A percentile compares a stretch with the other conserved stretches of the same genome.
phyloP scores from a whole-genome alignment of 2,113 vertebrate species.

The Aythya baeri region DNA sequence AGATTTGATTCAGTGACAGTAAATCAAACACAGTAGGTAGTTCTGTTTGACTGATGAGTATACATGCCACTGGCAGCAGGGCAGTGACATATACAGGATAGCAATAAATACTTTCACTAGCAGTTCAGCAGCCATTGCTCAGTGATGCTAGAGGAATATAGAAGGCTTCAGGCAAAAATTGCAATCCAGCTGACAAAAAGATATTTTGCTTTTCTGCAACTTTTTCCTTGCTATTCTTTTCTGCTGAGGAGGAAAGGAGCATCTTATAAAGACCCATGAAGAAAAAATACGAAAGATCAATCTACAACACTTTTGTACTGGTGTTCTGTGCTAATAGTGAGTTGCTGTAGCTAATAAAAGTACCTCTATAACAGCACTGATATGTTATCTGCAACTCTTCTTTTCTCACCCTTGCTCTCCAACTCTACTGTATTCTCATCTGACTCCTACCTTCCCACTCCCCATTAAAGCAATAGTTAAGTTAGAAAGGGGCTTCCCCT shows the following conservation, averaged over 20 bases:
- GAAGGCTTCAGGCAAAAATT: constrained; percentile 66
- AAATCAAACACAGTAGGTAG: constrained; percentile 76
- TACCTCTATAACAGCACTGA: neutral
- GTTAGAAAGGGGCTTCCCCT: neutral
- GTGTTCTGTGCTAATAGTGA: neutral
- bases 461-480: neutral
- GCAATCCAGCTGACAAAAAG: neutral
- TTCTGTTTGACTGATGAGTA: constrained; percentile 79
- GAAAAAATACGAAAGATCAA: neutral
- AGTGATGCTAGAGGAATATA: constrained; percentile 60
- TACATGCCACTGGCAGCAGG: constrained; percentile 73
- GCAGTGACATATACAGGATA: constrained; percentile 69
- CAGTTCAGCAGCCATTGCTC: constrained; percentile 71
- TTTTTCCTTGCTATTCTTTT: neutral
- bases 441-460: neutral
- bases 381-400: neutral
- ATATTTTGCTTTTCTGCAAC: neutral
- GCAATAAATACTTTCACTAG: constrained; percentile 74
- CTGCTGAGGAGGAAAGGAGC: neutral
- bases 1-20: constrained; percentile 72
- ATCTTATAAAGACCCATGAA: neutral
- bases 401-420: neutral
- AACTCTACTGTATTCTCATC: neutral
- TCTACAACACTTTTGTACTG: neutral
- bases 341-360: neutral